Evolutionary conservation across 2,888 invertebrate genomes (phyloP), one percentile per base, ranked within the genome.

Genomic region (Schizotus pectinicornis): DNA sequence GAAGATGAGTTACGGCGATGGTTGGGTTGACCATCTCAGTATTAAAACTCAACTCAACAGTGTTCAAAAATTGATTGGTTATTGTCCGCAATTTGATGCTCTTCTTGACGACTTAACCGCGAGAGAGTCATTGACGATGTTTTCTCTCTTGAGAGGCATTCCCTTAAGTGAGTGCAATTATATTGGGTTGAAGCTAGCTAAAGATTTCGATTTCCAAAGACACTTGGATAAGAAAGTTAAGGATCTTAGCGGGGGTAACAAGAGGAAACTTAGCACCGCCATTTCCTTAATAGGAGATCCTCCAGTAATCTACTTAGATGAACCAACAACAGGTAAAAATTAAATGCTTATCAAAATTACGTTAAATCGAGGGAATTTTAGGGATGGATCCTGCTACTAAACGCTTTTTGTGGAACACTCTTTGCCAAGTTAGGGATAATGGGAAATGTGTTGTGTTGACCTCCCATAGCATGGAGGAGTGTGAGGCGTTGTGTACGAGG

Each of bases 391-490:
- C 92, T 1, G 89, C 88, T 1, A 90, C 93, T 2, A 86, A 92
- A 69, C 83, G 94, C 52, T 86, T 89, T 59, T 83, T 95, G 7
- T 94, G 94, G 94, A 83, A 89, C 68, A 88, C 88, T 8, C 83
- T 93, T 31, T 83, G 85, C 61, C 83, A 85, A 55, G 85, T 89
- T 36, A 82, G 90, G 42, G 87, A 88, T 55, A 81, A 85, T 2
- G 92, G 93, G 0, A 86, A 86, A 73, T 88, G 91, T 56, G 86
- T 94, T 50, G 84, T 94, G 57, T 82, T 94, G 56, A 94, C 94
- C 11, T 92, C 93, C 39, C 91, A 92, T 81, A 91, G 90, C 75
- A 92, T 93, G 91, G 92, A 92, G 79, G 92, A 93, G 79, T 92
- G 92, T 78, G 92, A 93, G 80, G 91, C 91, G 11, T 81, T 93